Evolutionary conservation across 2,113 vertebrate species (phyloP), one percentile per base, ranked within the genome.

Genomic region (Chascanopsetta lugubris): DNA sequence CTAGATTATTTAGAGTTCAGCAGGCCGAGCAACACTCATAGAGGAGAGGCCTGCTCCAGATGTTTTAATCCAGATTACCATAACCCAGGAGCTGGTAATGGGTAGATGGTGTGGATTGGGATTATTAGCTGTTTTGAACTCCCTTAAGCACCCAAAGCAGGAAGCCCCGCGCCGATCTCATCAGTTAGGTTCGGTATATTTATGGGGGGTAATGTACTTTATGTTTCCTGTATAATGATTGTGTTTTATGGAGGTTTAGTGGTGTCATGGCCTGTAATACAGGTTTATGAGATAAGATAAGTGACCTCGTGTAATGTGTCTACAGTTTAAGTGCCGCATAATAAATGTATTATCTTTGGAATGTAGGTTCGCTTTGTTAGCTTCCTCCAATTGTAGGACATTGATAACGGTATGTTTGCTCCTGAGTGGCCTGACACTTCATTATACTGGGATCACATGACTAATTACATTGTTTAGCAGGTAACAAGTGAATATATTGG

Each of bases 61-160:
- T 85, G 73, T 86, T 87, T 88, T 86, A 85, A 86, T 82, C 79
- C 82, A 86, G 62, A 55, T 88, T 88, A 89, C 36, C 72, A 30
- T 74, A 46, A 79, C 51, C 67, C 74, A 45, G 63, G 38, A 69
- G 64, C 55, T 63, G 63, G 68, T 77, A 79, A 85, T 69, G 55
- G 38, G 58, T 78, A 65, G 49, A 80, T 73, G 77, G 60, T 79
- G 77, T 82, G 73, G 65, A 74, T 80, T 77, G 54, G 51, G 61
- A 75, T 85, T 79, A 86, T 85, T 88, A 86, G 82, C 79, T 64
- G 50, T 75, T 84, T 80, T 83, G 75, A 74, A 81, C 62, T 79
- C 65, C 62, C 75, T 54, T 63, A 61, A 57, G 59, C 57, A 3
- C 34, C 60, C 56, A n/a, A 74, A 76, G 47, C 46, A 53, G 47